Percentiles rank a stretch among this genome's conserved stretches.
phyloP scores from a whole-genome alignment of 2,797 vertebrate genomes.

The Scolopax bukidnonensis region DNA sequence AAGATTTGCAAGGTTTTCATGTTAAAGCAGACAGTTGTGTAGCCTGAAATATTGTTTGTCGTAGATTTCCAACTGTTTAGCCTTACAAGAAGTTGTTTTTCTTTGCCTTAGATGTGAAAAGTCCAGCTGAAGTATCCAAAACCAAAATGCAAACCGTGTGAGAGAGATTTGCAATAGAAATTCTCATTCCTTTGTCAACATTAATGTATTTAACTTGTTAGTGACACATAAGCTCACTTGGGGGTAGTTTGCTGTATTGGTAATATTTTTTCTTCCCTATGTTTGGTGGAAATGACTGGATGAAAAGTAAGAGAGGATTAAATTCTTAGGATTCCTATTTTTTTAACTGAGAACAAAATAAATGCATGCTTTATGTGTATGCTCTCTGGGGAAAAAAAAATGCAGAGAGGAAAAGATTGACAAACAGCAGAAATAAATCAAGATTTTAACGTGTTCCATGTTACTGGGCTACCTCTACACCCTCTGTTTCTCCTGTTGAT shows the following conservation, averaged over 20 bases:
- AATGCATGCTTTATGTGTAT: not conserved
- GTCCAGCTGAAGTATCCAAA: constrained; percentile 1
- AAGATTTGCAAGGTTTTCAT: not conserved
- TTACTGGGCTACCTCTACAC: not conserved
- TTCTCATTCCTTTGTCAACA: not conserved
- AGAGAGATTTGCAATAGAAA: not conserved
- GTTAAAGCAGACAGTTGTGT: not conserved
- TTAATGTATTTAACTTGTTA: not conserved
- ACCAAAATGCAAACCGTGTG: not conserved
- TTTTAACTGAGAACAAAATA: not conserved
- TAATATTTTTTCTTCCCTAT: not conserved
- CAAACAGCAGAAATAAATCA: not conserved
- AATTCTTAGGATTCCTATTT: not conserved
- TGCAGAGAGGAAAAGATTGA: not conserved
- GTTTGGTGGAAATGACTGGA: not conserved
- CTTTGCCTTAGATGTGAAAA: constrained; percentile 5
- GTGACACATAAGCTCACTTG: not conserved
- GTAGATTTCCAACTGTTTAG: not conserved
- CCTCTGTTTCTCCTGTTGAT: not conserved
- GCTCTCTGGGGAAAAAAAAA: not conserved
- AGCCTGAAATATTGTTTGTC: not conserved
- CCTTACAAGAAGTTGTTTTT: constrained; percentile 6
- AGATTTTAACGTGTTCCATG: not conserved
- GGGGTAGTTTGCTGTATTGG: not conserved
- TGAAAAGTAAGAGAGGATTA: not conserved